Conservation (phyloP, 1,140 invertebrate genomes). For the Cardiocondyla obscurior region DNA sequence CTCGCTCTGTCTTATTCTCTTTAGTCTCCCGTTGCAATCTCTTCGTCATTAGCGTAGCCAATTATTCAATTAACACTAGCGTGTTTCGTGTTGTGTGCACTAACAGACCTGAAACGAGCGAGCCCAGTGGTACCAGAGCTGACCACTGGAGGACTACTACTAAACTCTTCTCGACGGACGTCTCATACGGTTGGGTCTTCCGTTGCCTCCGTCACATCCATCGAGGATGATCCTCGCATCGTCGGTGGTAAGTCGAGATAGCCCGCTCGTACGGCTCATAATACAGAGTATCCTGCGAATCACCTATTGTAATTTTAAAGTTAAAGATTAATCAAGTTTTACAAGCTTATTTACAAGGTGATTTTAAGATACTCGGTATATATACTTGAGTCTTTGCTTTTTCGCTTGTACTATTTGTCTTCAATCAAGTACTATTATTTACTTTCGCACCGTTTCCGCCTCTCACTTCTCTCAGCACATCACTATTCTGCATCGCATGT, state of each 20-base stretch:
- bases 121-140: conserved; percentile 84
- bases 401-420: conserved; percentile 25
- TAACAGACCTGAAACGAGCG: conserved; percentile 84
- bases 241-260: conserved; percentile 83
- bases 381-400: conserved; percentile 19
- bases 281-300: conserved; percentile 18
- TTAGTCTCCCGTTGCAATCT: background rate
- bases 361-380: conserved; percentile 13
- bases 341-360: no score
- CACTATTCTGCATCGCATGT: conserved; percentile 63
- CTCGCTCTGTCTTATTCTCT: conserved; percentile 23
- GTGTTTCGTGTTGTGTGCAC: conserved; percentile 79
- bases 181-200: conserved; percentile 82
- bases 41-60: conserved; percentile 48
- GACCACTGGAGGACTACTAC: conserved; percentile 84
- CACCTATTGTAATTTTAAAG: background rate
- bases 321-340: background rate
- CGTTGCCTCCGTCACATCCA: conserved; percentile 82
- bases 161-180: conserved; percentile 81
- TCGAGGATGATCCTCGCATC: conserved; percentile 85
- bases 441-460: background rate
- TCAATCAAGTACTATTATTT: conserved; percentile 3
- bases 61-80: conserved; percentile 76
- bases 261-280: conserved; percentile 32
- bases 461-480: conserved; percentile 39